A percentile compares a stretch with the other conserved stretches of the same genome.
Evolutionary conservation across 2,888 invertebrate species (phyloP).

Genomic region (Leptopterna dolabrata): DNA sequence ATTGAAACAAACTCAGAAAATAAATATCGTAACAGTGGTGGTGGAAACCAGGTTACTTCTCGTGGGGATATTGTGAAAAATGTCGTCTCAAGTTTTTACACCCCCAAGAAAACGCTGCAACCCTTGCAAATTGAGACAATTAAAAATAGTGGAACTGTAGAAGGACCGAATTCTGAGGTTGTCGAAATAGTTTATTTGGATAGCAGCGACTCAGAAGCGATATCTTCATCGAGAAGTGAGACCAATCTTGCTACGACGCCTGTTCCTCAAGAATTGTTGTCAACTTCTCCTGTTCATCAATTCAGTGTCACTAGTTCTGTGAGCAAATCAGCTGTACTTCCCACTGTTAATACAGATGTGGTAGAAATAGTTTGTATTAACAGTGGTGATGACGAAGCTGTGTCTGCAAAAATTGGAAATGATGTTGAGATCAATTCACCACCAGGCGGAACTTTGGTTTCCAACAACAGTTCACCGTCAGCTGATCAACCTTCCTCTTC

Average conservation of each 20-base stretch:
- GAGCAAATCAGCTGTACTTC: not conserved
- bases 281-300: not conserved
- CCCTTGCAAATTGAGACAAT: conserved; percentile 35
- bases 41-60: not conserved
- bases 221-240: conserved; percentile 50
- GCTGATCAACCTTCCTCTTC: not conserved
- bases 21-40: too few species aligned
- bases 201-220: conserved; percentile 59
- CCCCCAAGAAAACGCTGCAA: not conserved
- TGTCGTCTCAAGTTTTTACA: conserved; percentile 54
- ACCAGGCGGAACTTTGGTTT: not conserved
- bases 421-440: not conserved
- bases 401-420: not conserved
- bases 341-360: not conserved
- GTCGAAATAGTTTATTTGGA: conserved; percentile 59
- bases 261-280: not conserved
- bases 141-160: not conserved
- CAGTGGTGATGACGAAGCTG: conserved; percentile 29
- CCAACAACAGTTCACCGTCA: not conserved
- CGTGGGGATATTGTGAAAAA: conserved; percentile 30
- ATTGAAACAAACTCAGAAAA: not conserved
- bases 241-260: conserved; percentile 17
- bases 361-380: conserved; percentile 28
- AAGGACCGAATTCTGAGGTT: conserved; percentile 23
- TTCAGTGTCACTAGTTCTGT: not conserved